These are phyloP conservation scores for Physocephala rufipes DNA, from an alignment of 2,888 invertebrate genomes.

Conservation along the genomic window DNA sequence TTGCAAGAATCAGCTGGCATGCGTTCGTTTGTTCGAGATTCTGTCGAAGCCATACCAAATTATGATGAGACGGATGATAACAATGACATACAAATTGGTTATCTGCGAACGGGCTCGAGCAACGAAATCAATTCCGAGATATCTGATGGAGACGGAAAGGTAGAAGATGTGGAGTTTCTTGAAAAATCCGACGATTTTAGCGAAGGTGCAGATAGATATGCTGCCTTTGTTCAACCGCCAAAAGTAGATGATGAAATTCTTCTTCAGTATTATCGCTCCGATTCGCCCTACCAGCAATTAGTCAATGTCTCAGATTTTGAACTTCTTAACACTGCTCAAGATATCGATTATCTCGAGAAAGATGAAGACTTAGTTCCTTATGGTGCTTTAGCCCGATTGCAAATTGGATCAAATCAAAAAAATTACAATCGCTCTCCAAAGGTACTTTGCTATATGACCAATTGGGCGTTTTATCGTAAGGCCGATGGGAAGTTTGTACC, in stretches of 20 bases:
- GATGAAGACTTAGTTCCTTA: slow-evolving; percentile 47
- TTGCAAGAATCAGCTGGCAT: slow-evolving; percentile 46
- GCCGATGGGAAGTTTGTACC: slow-evolving; percentile 86
- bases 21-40: slow-evolving; percentile 60
- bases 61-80: slow-evolving; percentile 50
- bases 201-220: slow-evolving; percentile 55
- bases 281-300: slow-evolving; percentile 63
- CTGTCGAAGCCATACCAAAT: slow-evolving; percentile 60
- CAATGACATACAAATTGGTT: slow-evolving; percentile 33
- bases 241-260: slow-evolving; percentile 46
- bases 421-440: slow-evolving; percentile 61
- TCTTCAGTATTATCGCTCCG: slow-evolving; percentile 61
- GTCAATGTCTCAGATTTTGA: slow-evolving; percentile 54
- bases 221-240: slow-evolving; percentile 55
- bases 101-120: neutral
- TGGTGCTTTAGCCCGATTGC: slow-evolving; percentile 56
- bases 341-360: slow-evolving; percentile 45
- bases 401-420: slow-evolving; percentile 45
- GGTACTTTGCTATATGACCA: slow-evolving; percentile 87
- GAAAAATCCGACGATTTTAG: slow-evolving; percentile 34
- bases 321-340: slow-evolving; percentile 51
- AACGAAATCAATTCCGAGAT: slow-evolving; percentile 41
- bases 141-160: slow-evolving; percentile 38
- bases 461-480: slow-evolving; percentile 88
- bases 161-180: slow-evolving; percentile 44